A percentile compares a stretch with the other conserved stretches of the same genome.
phyloP scores from a whole-genome alignment of 1,140 invertebrate species.

The Neodiprion pinetum region DNA sequence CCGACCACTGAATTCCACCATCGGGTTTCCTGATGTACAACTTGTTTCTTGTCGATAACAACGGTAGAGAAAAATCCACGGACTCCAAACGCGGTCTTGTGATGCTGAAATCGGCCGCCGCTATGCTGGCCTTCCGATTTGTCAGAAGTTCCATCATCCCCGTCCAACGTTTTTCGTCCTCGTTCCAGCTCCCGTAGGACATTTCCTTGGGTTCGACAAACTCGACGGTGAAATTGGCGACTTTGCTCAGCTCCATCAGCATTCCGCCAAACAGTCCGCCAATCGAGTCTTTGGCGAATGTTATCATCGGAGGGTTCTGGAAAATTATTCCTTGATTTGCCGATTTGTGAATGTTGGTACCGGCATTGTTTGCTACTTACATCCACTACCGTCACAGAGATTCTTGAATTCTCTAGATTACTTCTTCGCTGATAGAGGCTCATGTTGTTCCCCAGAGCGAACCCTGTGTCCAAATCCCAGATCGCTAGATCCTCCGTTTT shows the following conservation, averaged over 20 bases:
- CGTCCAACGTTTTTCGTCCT: constrained; percentile 33
- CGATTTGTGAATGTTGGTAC: background rate
- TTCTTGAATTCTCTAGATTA: constrained; percentile 28
- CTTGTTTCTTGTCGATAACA: constrained; percentile 27
- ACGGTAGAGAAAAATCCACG: constrained; percentile 41
- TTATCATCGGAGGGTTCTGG: constrained; percentile 34
- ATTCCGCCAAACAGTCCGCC: constrained; percentile 30
- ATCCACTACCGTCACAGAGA: constrained; percentile 32
- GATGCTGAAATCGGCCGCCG: constrained; percentile 40
- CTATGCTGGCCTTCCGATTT: constrained; percentile 34
- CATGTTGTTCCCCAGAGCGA: constrained; percentile 7
- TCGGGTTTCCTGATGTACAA: constrained; percentile 35
- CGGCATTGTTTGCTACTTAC: constrained; percentile 23
- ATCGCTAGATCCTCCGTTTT: constrained; percentile 27
- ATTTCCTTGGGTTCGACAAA: constrained; percentile 1
- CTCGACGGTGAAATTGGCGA: constrained; percentile 39
- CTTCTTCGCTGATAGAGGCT: constrained; percentile 30
- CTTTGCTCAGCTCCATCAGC: constrained; percentile 33
- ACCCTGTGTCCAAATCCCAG: constrained; percentile 26
- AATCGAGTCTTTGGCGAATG: constrained; percentile 15
- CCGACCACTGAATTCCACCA: constrained; percentile 33
- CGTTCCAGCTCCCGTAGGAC: constrained; percentile 34
- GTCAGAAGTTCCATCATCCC: constrained; percentile 40
- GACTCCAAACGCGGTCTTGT: constrained; percentile 30
- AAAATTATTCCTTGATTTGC: constrained; percentile 7